Conservation (phyloP, 2,797 vertebrate genomes). For the Catharus ustulatus region DNA sequence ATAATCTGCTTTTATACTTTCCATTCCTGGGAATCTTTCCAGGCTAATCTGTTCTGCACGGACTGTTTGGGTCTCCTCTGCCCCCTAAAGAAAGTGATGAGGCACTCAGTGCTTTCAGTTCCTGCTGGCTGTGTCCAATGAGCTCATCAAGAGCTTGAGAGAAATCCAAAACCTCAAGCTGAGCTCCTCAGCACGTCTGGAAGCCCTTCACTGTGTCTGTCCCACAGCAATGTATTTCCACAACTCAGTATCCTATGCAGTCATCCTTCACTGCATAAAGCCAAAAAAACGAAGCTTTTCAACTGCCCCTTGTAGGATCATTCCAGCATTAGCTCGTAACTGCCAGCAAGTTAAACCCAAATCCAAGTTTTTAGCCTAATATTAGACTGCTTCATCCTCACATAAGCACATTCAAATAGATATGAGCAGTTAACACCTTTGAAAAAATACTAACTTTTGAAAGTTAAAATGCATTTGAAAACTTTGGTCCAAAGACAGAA, state of each 20-base stretch:
- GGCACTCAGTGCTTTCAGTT: not conserved
- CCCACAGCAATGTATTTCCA: not conserved
- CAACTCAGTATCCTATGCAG: not conserved
- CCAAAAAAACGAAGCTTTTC: not conserved
- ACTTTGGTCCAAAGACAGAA: not conserved
- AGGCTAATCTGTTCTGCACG: not conserved
- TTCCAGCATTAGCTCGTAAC: not conserved
- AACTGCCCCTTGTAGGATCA: not conserved
- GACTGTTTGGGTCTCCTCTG: not conserved
- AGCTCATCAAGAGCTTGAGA: slow-evolving; percentile 33
- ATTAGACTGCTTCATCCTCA: not conserved
- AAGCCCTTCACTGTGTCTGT: not conserved
- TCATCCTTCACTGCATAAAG: not conserved
- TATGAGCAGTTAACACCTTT: not conserved
- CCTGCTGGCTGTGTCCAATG: not conserved
- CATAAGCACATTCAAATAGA: not conserved
- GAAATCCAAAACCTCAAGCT: slow-evolving; percentile 17
- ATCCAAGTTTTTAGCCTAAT: not conserved
- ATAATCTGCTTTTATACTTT: not conserved
- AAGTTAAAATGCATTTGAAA: slow-evolving; percentile 1
- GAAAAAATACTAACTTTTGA: not conserved
- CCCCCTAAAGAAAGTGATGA: not conserved
- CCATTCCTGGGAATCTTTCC: slow-evolving; percentile 6
- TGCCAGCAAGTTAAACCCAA: not conserved
- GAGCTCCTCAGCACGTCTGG: not conserved